These are phyloP conservation scores for Ranitomeya variabilis DNA, from an alignment of 2,113 vertebrate species.

Conservation along the genomic window DNA sequence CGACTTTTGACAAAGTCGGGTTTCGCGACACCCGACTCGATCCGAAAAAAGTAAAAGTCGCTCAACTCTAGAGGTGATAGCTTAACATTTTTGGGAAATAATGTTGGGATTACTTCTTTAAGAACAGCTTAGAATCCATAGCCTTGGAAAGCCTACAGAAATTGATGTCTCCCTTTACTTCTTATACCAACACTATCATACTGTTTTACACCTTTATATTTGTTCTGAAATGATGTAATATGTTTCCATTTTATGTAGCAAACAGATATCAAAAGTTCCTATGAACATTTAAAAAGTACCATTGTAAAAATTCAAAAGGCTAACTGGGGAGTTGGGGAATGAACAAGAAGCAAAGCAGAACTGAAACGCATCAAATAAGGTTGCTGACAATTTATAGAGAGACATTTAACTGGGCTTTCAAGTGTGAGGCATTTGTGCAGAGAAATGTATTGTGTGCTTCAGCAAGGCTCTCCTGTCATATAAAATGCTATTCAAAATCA, in stretches of 20 bases:
- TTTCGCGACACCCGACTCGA: too few relatives aligned
- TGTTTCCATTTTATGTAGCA: slow-evolving; percentile 31
- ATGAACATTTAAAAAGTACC: slow-evolving; percentile 45
- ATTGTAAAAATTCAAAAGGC: slow-evolving; percentile 40
- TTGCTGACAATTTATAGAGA: slow-evolving; percentile 39
- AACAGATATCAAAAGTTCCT: slow-evolving; percentile 35
- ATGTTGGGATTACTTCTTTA: neutral
- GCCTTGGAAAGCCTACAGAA: neutral
- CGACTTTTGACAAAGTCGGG: too few relatives aligned
- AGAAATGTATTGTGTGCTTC: slow-evolving; percentile 25
- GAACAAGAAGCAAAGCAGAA: slow-evolving; percentile 33
- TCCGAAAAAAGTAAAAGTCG: too few relatives aligned
- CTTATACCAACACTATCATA: slow-evolving; percentile 34
- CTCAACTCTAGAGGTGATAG: too few relatives aligned
- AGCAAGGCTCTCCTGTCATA: neutral
- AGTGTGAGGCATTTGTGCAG: slow-evolving; percentile 14
- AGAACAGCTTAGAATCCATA: neutral
- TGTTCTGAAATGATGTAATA: slow-evolving; percentile 21
- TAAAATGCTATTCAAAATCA: slow-evolving; percentile 10
- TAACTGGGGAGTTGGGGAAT: slow-evolving; percentile 16
- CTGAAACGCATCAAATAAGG: slow-evolving; percentile 27
- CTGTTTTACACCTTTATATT: slow-evolving; percentile 33
- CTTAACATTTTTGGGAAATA: too few relatives aligned
- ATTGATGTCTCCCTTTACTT: slow-evolving; percentile 36
- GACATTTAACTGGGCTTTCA: slow-evolving; percentile 40